Percentiles rank a stretch among this genome's conserved stretches.
These are phyloP conservation scores for Piprites chloris DNA, from an alignment of 2,113 vertebrate species.

Conservation along the genomic window DNA sequence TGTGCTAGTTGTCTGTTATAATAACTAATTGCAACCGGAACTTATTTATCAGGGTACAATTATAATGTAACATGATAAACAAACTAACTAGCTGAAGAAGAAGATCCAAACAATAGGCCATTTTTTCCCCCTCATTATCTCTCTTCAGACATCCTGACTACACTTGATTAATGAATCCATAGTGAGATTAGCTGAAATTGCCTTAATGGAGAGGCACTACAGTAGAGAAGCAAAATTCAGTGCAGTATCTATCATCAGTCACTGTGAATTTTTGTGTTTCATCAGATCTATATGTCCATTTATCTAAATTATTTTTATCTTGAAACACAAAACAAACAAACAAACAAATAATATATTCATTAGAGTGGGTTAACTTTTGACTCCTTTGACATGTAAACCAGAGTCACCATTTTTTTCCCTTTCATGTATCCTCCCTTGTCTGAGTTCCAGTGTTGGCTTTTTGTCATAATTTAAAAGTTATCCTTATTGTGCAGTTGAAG, in stretches of 20 bases:
- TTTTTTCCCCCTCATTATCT: conserved; percentile 25
- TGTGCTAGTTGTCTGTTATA: not conserved
- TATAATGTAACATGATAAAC: not conserved
- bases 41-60: not conserved
- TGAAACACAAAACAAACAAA: not conserved
- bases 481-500: not conserved
- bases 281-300: not conserved
- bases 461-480: not conserved
- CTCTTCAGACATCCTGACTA: conserved; percentile 53
- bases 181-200: conserved; percentile 60
- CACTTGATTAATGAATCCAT: conserved; percentile 57
- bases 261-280: not conserved
- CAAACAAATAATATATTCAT: not conserved
- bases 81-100: conserved; percentile 23
- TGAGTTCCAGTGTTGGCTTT: not conserved
- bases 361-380: not conserved
- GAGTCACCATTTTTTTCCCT: not conserved
- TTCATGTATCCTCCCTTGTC: not conserved
- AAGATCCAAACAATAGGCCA: conserved; percentile 8
- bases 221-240: conserved; percentile 22
- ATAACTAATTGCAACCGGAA: not conserved
- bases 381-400: not conserved
- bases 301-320: conserved; percentile 14
- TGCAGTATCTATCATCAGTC: conserved; percentile 18
- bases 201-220: conserved; percentile 43